phyloP scores from a whole-genome alignment of 2,113 vertebrate genomes.

The Tonatia bakeri region DNA sequence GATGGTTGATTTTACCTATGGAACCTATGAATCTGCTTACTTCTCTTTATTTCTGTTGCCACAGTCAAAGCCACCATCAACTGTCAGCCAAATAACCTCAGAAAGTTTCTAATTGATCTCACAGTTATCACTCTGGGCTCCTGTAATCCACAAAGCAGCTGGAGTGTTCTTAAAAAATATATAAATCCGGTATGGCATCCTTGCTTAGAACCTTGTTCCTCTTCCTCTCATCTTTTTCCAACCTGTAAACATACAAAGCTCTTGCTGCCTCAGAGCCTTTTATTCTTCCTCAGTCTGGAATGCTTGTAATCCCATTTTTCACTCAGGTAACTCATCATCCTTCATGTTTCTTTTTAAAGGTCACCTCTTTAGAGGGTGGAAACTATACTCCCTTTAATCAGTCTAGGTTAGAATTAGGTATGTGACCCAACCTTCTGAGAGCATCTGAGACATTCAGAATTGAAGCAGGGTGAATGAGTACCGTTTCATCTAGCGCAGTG shows the following conservation, averaged over 20 bases:
- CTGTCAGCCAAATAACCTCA: background rate
- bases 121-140: background rate
- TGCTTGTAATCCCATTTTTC: background rate
- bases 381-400: background rate
- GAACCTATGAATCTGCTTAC: background rate
- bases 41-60: background rate
- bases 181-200: background rate
- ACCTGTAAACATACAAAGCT: background rate
- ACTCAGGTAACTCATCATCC: background rate
- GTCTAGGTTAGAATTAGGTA: background rate
- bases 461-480: background rate
- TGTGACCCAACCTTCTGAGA: background rate
- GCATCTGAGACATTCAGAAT: background rate
- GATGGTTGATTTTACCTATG: background rate
- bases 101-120: background rate
- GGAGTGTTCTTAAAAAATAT: conserved; percentile 9
- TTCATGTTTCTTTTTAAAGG: conserved; percentile 18
- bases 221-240: background rate
- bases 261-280: background rate
- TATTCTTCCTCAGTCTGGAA: background rate
- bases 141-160: background rate
- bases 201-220: background rate
- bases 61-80: background rate
- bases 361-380: background rate
- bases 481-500: background rate